Evolutionary conservation across 2,797 vertebrate species (phyloP).

Genomic region (Phataginus tricuspis): DNA sequence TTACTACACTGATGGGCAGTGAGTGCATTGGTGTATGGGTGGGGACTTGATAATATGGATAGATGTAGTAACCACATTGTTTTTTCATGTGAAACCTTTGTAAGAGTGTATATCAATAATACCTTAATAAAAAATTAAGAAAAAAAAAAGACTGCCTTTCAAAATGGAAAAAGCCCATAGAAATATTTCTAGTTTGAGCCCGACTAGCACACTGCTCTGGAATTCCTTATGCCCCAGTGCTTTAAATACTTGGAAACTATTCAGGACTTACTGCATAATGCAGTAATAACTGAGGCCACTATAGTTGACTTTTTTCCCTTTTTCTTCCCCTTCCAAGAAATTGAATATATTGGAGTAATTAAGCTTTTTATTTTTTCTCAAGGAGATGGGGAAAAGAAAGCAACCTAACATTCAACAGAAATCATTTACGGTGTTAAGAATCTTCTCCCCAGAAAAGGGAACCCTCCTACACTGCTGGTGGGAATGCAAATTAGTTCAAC

Average conservation of each 20-base stretch:
- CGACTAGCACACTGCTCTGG: not conserved
- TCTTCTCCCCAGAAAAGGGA: not conserved
- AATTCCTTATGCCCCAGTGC: not conserved
- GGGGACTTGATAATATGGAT: too few species aligned
- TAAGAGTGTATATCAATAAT: too few species aligned
- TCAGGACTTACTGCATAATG: not conserved
- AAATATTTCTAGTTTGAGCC: constrained; percentile 6
- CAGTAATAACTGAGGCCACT: not conserved
- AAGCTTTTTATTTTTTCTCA: not conserved
- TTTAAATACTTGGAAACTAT: not conserved
- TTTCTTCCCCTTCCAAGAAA: constrained; percentile 20
- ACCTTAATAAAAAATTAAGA: too few species aligned
- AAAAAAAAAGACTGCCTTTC: not conserved
- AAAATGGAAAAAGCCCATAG: not conserved
- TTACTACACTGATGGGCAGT: too few species aligned
- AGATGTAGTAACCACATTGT: too few species aligned
- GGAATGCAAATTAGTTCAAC: too few species aligned
- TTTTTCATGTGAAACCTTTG: too few species aligned
- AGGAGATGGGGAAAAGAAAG: not conserved
- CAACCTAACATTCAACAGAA: constrained; percentile 26
- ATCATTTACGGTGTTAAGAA: not conserved
- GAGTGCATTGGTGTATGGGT: too few species aligned
- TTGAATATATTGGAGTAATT: not conserved
- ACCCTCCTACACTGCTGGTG: too few species aligned
- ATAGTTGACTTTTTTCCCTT: not conserved